Conservation (phyloP, 2,113 vertebrate genomes). For the Lamprologus ornatipinnis region DNA sequence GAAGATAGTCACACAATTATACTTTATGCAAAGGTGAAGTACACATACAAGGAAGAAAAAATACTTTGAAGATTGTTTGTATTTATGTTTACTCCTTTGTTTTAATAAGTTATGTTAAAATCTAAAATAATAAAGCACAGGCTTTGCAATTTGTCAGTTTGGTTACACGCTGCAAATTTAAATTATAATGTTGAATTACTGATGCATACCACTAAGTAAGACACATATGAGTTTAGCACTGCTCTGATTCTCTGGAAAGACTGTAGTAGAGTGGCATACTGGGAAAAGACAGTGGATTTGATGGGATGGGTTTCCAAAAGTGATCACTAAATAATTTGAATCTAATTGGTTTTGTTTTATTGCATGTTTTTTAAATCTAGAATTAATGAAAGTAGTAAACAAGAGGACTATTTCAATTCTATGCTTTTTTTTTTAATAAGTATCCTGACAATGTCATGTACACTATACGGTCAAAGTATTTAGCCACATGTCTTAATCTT, state of each 20-base stretch:
- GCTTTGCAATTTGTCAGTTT: background rate
- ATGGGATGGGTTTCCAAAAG: background rate
- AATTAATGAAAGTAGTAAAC: background rate
- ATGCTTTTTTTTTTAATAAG: background rate
- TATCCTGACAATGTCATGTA: background rate
- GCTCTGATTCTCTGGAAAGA: background rate
- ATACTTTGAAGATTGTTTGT: background rate
- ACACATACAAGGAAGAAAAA: background rate
- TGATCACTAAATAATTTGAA: background rate
- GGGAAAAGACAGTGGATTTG: background rate
- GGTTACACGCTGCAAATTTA: background rate
- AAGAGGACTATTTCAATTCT: background rate
- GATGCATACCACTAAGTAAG: background rate
- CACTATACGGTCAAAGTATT: background rate
- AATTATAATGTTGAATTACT: background rate
- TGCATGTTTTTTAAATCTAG: fast-evolving
- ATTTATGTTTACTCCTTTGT: background rate
- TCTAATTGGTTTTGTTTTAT: background rate
- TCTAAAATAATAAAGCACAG: background rate
- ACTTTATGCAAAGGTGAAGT: background rate
- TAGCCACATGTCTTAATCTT: background rate
- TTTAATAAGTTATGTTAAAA: background rate
- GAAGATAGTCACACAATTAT: background rate
- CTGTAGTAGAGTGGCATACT: background rate
- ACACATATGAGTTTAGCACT: background rate